These are phyloP conservation scores for Lycaena phlaeas DNA, from an alignment of 2,888 invertebrate genomes.

Conservation along the genomic window DNA sequence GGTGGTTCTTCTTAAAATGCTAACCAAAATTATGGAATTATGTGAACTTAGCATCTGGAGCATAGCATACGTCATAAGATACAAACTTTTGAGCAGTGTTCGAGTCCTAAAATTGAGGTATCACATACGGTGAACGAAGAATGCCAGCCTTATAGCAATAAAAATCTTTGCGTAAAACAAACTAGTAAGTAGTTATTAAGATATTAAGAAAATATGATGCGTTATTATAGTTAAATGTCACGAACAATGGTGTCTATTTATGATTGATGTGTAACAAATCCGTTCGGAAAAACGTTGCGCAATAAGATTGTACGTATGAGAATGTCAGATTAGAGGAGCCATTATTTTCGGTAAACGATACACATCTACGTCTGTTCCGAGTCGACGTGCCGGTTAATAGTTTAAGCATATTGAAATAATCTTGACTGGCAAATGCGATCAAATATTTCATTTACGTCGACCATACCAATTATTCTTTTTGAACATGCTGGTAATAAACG, in stretches of 20 bases:
- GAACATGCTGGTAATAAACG: too few relatives aligned
- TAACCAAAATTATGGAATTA: too few relatives aligned
- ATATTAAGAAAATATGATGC: too few relatives aligned
- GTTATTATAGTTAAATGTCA: slow-evolving; percentile 69
- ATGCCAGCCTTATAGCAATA: too few relatives aligned
- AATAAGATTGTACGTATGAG: slow-evolving; percentile 40
- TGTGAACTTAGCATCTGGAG: too few relatives aligned
- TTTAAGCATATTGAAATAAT: slow-evolving; percentile 50
- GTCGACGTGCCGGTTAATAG: slow-evolving; percentile 57
- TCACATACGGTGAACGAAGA: too few relatives aligned
- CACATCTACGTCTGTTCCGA: slow-evolving; percentile 54
- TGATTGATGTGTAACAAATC: slow-evolving; percentile 67
- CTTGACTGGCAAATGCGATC: slow-evolving; percentile 42
- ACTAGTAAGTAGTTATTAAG: too few relatives aligned
- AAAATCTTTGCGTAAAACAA: too few relatives aligned
- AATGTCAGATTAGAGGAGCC: slow-evolving; percentile 51
- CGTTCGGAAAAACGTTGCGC: slow-evolving; percentile 58
- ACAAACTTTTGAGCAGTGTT: too few relatives aligned
- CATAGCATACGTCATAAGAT: too few relatives aligned
- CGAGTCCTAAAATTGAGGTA: too few relatives aligned
- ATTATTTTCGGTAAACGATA: slow-evolving; percentile 68
- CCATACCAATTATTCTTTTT: not conserved
- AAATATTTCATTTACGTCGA: slow-evolving; percentile 7
- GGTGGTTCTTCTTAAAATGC: too few relatives aligned
- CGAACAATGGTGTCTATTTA: slow-evolving; percentile 66